phyloP scores from a whole-genome alignment of 1,140 invertebrate genomes.

The Trinorchestia longiramus region DNA sequence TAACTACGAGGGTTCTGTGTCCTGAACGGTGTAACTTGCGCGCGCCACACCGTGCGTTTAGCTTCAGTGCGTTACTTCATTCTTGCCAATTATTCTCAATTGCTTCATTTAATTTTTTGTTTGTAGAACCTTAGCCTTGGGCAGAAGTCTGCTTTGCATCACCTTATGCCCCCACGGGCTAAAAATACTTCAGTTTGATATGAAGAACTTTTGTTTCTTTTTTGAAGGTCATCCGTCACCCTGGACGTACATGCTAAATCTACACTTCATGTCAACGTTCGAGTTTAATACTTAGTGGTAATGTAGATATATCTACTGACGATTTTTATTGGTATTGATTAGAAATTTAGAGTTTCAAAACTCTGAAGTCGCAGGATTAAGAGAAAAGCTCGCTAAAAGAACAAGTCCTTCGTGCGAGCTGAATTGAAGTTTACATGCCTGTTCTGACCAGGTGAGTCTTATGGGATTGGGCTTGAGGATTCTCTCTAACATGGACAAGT shows the following conservation, averaged over 20 bases:
- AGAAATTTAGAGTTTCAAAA: too few relatives aligned
- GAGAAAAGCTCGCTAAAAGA: too few relatives aligned
- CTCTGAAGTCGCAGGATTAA: too few relatives aligned
- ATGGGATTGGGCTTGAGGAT: too few relatives aligned
- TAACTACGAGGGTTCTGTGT: too few relatives aligned
- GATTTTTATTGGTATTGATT: not conserved
- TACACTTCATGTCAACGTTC: not conserved
- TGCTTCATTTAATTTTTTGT: not conserved
- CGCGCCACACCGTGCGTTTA: not conserved
- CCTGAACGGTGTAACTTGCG: not conserved
- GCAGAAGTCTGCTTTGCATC: not conserved
- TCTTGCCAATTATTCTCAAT: not conserved
- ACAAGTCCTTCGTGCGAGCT: too few relatives aligned
- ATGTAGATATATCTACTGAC: not conserved
- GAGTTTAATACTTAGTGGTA: not conserved
- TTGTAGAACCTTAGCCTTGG: not conserved
- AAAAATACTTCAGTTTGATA: not conserved
- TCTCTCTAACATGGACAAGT: too few relatives aligned
- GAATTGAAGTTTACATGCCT: too few relatives aligned
- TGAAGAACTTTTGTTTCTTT: not conserved
- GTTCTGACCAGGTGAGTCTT: too few relatives aligned
- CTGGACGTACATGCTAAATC: not conserved
- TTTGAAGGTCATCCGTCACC: not conserved
- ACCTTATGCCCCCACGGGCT: not conserved
- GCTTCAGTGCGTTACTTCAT: not conserved